phyloP scores from a whole-genome alignment of 2,113 vertebrate genomes.

The Atrichornis clamosus region DNA sequence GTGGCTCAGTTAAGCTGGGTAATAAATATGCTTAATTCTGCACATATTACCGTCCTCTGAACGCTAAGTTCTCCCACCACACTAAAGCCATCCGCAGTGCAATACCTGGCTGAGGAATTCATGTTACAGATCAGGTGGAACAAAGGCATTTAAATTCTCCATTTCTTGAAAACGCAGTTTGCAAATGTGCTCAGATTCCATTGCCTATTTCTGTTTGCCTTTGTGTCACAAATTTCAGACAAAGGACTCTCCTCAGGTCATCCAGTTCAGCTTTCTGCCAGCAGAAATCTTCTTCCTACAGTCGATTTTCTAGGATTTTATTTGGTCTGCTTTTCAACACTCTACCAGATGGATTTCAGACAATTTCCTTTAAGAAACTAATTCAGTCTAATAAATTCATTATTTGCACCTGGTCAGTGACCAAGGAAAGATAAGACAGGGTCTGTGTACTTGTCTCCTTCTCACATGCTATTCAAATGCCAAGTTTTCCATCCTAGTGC shows the following conservation, averaged over 20 bases:
- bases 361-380: slow-evolving; percentile 6
- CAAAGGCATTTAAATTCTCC: background rate
- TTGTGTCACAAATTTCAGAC: background rate
- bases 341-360: slow-evolving; percentile 23
- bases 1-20: background rate
- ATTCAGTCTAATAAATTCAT: slow-evolving; percentile 15
- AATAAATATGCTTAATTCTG: background rate
- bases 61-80: background rate
- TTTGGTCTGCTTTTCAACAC: slow-evolving; percentile 5
- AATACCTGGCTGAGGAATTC: background rate
- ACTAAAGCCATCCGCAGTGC: background rate
- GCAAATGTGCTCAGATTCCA: background rate
- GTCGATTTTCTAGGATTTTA: slow-evolving; percentile 15
- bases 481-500: background rate
- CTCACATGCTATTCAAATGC: background rate
- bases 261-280: slow-evolving; percentile 16
- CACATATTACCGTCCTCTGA: fast-evolving
- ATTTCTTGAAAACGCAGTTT: background rate
- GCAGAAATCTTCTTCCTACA: background rate
- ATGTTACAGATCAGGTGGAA: background rate
- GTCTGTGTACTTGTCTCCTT: background rate
- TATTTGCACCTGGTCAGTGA: background rate
- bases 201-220: background rate
- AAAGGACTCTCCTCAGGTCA: background rate
- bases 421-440: background rate